Base-by-base conservation (phyloP, 2,888 invertebrate species). In the Meganola albula region DNA sequence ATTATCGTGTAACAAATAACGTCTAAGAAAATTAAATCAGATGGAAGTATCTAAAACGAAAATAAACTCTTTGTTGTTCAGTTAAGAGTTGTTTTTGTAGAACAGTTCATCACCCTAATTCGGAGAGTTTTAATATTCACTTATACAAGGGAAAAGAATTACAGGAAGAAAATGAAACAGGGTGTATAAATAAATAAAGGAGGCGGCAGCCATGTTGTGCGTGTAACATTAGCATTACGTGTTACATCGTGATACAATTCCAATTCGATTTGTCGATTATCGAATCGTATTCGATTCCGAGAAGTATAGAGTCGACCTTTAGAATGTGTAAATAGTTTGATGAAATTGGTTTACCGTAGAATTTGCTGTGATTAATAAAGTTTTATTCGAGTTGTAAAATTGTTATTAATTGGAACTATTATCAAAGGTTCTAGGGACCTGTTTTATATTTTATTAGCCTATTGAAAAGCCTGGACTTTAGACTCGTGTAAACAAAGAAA, bases 121-220 rank as follows among this genome's bases (percentile, higher is more conserved):
- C 69, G 40, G 62, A 58, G 66, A 65, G 72, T 73, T 79, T 77
- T 79, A 79, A 77, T 80, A 80, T 82, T 82, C 75, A 74, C 74
- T 79, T 82, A 72, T 69, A 74, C 74, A 65, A 67, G 74, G 74
- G 75, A 74, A 83, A 79, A 79, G 82, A 83, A 85, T 84, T 83
- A 80, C 80, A 63, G 62, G 64, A 70, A 76, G 79, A 74, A 79
- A 80, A 84, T 83, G 78, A 82, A 77, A 74, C 75, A 77, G 69
- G 72, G 70, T 49, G 59, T 62, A 68, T 83, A 68, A 83, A 83
- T 85, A 84, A 84, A 76, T 82, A 78, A 82, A 63, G 58, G 44
- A 56, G 43, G 48, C 53, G 52, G 64, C 62, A 54, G 57, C 65
- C 64, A 65, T 70, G 72, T 69, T 72, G 52, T 39, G 56, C 44